phyloP scores from a whole-genome alignment of 2,113 vertebrate genomes.

The Semnopithecus entellus region DNA sequence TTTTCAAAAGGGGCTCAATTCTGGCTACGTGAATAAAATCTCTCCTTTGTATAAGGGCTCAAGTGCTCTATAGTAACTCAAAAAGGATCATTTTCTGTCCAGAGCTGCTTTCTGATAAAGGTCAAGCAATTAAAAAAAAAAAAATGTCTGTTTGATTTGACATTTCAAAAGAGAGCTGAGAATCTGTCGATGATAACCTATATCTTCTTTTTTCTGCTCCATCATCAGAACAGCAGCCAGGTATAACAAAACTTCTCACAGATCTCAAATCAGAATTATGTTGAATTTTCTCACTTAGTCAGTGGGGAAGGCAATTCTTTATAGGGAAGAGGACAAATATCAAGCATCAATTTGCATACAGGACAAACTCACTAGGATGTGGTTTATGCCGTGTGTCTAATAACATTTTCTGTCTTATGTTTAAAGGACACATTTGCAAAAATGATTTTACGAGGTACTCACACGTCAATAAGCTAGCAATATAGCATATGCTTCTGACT shows the following conservation, averaged over 20 bases:
- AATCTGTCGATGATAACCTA: neutral
- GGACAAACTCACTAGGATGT: neutral
- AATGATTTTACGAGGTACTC: neutral
- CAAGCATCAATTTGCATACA: neutral
- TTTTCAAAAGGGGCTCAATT: neutral
- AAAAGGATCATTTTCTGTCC: neutral
- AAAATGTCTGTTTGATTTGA: neutral
- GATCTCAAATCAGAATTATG: neutral
- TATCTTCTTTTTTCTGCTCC: neutral
- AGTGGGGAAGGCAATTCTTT: neutral
- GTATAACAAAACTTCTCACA: neutral
- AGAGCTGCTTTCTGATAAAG: slow-evolving; percentile 48
- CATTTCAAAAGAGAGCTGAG: slow-evolving; percentile 32
- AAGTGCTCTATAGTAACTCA: neutral
- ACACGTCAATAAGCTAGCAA: neutral
- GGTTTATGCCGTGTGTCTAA: neutral
- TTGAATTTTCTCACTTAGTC: neutral
- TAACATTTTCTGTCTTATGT: neutral
- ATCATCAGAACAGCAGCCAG: neutral
- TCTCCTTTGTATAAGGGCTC: neutral
- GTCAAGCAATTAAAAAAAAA: neutral
- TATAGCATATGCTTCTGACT: neutral
- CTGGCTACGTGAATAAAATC: neutral
- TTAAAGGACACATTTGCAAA: neutral
- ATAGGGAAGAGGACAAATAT: neutral